Conservation (phyloP, 2,888 invertebrate species). For the Chelonus formosanus region DNA sequence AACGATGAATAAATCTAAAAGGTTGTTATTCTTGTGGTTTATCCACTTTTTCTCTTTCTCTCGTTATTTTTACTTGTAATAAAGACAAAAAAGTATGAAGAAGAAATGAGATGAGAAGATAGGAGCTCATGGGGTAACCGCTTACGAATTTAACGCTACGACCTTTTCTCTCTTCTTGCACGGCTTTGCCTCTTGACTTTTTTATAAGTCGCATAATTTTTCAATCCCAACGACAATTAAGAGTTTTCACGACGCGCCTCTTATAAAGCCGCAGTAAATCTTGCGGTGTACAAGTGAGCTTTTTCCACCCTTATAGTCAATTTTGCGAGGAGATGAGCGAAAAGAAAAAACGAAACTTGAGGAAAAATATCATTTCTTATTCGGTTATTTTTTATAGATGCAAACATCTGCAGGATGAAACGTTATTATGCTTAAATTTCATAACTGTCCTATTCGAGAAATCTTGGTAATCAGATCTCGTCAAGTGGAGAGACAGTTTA, state of each 20-base stretch:
- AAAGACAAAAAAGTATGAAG: conserved; percentile 14
- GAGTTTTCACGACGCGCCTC: conserved; percentile 59
- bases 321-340: conserved; percentile 15
- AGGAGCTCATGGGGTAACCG: neutral
- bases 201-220: conserved; percentile 50
- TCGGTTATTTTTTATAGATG: conserved; percentile 1
- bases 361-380: conserved; percentile 59
- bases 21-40: neutral
- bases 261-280: conserved; percentile 62
- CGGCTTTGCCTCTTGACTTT: conserved; percentile 30
- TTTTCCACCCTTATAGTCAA: conserved; percentile 23
- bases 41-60: conserved; percentile 7
- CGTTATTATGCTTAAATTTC: no score
- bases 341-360: conserved; percentile 11
- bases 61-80: conserved; percentile 1
- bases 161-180: neutral
- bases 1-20: neutral
- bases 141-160: conserved; percentile 13
- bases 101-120: conserved; percentile 12
- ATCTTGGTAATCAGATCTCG: no score
- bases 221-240: conserved; percentile 57
- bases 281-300: conserved; percentile 37
- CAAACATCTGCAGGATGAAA: no score
- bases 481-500: no score
- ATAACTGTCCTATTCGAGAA: no score